Evolutionary conservation across 2,113 vertebrate species (phyloP), one percentile per base, ranked within the genome.

Genomic region (Triplophysa dalaica): DNA sequence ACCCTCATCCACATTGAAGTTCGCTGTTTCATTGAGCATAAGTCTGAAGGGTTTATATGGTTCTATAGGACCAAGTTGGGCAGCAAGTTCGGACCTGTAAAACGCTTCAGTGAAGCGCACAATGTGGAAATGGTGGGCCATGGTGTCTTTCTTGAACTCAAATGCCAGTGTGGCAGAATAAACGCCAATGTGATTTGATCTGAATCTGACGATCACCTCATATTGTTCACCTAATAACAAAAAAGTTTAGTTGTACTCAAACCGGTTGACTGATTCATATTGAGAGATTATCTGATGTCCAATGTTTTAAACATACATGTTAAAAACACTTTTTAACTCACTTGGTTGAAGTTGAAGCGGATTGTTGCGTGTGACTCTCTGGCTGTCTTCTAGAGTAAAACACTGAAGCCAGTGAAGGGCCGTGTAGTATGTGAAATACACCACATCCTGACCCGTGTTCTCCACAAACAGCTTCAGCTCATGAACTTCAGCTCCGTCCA

Each of bases 381-480:
- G 60, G 43, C 90, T 63, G 3, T 92, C 93, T 0, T 0, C 13
- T 66, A 93, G 89, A 17, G 19, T 87, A 56, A 95, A 85, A 83
- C 84, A 89, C 1, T 0, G 67, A 1, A 85, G 67, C 82, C 62
- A 83, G 70, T 81, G 87, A 52, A 84, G 83, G 0, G 86, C 80
- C 14, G 85, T 89, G 86, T 93, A 94, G 16, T 84, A 91, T 45
- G 60, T 91, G 86, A 99, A 93, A 0, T 81, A 88, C 75, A 98
- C 90, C 0, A 67, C 54, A 14, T 90, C 52, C 0, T 8, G 9
- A 3, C 95, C 94, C 0, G 3, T 60, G 78, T 98, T 99, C 83
- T 85, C 78, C 78, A 98, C 90, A 0, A 29, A 63, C 22, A 99
- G 3, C 1, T 76, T 86, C 33, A 96, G 54, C 0, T n/a, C 24